Percentiles rank a stretch among this genome's conserved stretches.
These are phyloP conservation scores for Tyrophagus putrescentiae DNA, from an alignment of 1,140 invertebrate genomes.

Conservation along the genomic window DNA sequence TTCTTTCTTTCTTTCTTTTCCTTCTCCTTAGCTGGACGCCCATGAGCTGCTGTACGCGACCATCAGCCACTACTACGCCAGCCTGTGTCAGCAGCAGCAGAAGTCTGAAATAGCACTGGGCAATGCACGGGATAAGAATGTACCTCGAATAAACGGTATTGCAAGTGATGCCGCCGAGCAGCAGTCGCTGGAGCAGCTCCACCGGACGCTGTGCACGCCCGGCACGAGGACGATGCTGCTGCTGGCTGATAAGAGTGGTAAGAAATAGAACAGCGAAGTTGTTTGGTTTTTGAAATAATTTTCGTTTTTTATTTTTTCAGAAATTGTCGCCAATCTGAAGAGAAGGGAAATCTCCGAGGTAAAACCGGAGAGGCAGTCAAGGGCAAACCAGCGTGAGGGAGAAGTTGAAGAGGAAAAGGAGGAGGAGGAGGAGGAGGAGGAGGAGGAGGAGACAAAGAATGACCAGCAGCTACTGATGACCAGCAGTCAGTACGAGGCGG, in stretches of 20 bases:
- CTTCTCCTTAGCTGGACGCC: too few species aligned
- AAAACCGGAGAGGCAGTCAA: too few species aligned
- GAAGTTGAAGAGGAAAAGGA: too few species aligned
- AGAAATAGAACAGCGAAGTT: not conserved
- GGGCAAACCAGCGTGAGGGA: too few species aligned
- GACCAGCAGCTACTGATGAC: too few species aligned
- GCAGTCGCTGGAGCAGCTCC: not conserved
- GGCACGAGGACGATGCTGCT: constrained; percentile 2
- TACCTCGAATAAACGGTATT: not conserved
- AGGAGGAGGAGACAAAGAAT: too few species aligned
- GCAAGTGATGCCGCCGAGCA: not conserved
- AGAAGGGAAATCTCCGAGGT: too few species aligned
- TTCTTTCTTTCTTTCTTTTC: too few species aligned
- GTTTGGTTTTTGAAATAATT: constrained; percentile 8
- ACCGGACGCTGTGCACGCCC: constrained; percentile 1
- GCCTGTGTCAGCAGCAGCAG: not conserved
- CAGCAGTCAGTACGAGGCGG: too few species aligned
- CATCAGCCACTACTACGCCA: not conserved
- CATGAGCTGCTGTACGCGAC: not conserved
- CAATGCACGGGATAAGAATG: not conserved
- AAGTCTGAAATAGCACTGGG: too few species aligned
- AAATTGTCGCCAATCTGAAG: not conserved
- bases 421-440: too few species aligned
- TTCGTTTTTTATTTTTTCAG: constrained; percentile 1
- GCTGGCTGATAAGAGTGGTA: constrained; percentile 1